Conservation (phyloP, 2,888 invertebrate species). For the Metallyticus violacea region DNA sequence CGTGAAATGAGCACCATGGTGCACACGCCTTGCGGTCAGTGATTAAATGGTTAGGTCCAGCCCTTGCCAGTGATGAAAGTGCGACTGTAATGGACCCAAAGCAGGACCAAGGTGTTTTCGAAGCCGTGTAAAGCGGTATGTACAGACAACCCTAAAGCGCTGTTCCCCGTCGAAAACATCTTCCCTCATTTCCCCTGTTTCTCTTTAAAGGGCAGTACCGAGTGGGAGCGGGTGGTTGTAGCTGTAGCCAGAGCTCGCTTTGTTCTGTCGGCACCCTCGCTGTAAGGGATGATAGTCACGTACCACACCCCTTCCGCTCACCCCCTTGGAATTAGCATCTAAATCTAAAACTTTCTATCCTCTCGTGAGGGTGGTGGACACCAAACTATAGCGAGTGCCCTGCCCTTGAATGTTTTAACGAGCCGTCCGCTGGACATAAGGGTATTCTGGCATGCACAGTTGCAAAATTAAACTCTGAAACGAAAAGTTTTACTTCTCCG, state of each 20-base stretch:
- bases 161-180: neutral
- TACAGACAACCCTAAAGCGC: neutral
- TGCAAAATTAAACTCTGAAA: neutral
- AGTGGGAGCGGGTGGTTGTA: neutral
- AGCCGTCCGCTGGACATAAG: neutral
- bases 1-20: too few relatives aligned
- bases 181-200: neutral
- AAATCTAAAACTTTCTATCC: conserved; percentile 8
- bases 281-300: conserved; percentile 10
- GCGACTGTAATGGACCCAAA: neutral
- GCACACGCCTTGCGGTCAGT: too few relatives aligned
- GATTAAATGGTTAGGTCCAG: neutral
- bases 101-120: neutral
- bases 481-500: neutral
- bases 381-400: neutral
- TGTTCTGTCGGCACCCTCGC: neutral
- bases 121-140: neutral
- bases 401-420: neutral
- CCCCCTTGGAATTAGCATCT: conserved; percentile 8
- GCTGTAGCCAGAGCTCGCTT: neutral
- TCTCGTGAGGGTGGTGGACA: neutral
- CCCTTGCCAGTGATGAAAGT: neutral
- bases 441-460: neutral
- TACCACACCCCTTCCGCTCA: neutral
- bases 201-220: too few relatives aligned